Evolutionary conservation across 2,888 invertebrate species (phyloP).

Genomic region (Agriopis leucophaearia): DNA sequence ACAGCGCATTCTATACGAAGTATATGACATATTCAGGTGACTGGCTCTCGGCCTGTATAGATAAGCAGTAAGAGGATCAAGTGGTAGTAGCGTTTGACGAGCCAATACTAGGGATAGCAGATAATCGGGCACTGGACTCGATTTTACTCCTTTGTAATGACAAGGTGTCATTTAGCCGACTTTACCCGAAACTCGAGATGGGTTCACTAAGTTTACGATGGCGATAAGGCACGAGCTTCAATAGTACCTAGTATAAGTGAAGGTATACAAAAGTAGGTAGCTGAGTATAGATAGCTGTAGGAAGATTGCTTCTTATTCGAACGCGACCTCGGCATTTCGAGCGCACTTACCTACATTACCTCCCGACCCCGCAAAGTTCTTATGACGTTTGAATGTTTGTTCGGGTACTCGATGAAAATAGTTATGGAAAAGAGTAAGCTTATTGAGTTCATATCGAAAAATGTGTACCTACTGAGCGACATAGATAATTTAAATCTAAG

Average conservation of each 20-base stretch:
- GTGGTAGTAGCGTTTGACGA: conserved; percentile 51
- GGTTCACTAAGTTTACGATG: conserved; percentile 55
- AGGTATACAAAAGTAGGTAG: conserved; percentile 31
- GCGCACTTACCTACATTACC: conserved; percentile 51
- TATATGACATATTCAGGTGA: background rate
- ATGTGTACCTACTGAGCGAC: too few relatives aligned
- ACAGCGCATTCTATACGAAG: background rate
- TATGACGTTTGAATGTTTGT: conserved; percentile 42
- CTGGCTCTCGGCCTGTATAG: conserved; percentile 42
- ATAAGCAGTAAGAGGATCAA: conserved; percentile 50
- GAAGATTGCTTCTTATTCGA: conserved; percentile 62
- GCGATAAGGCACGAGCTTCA: conserved; percentile 74
- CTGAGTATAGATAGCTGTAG: conserved; percentile 25
- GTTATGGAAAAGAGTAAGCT: background rate
- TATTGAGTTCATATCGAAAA: background rate
- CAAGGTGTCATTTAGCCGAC: conserved; percentile 59
- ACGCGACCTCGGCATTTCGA: conserved; percentile 46
- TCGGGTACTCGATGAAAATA: conserved; percentile 16
- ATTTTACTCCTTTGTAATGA: conserved; percentile 47
- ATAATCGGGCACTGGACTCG: conserved; percentile 41
- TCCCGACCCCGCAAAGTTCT: conserved; percentile 48
- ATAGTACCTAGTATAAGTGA: conserved; percentile 39
- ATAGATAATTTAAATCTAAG: background rate
- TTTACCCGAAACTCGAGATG: conserved; percentile 44
- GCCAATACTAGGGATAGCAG: conserved; percentile 47